Evolutionary conservation across 2,113 vertebrate genomes (phyloP), one percentile per base, ranked within the genome.

Genomic region (Petromus typicus): DNA sequence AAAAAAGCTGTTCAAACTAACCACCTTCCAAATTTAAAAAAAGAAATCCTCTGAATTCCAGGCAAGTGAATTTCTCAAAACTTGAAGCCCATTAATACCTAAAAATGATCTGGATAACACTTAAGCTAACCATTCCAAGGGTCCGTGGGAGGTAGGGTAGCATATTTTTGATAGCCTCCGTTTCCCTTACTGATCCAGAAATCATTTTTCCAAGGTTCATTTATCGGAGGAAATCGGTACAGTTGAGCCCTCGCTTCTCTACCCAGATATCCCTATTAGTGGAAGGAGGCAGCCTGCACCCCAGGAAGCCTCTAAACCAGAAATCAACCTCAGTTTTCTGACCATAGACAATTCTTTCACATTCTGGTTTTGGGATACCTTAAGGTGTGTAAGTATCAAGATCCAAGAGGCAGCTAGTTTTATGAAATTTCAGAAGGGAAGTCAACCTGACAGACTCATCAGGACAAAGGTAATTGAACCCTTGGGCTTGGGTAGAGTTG

Each of bases 51-150:
- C 40, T 23, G 23, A 80, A 86, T 83, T 83, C 17, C 32, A 93
- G 40, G 82, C 59, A 78, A 67, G 54, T 89, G 23, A 93, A 69
- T 89, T 80, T 93, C 93, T 84, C 45, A 48, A 75, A 89, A 32
- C n/a, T 78, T 23, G 30, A 95, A 96, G 48, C 23, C 2, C 63
- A 63, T 82, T 7, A 0, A 7, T 71, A 25, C 67, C 32, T 69
- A 67, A 69, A 76, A 95, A 76, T 45, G 64, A 54, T 34, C 23
- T 20, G 91, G 78, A 56, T 67, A 54, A 66, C 80, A 43, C 34
- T 75, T 37, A 89, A 20, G 25, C 93, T 86, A 78, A 71, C 32
- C 32, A 57, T 84, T 83, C 27, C 45, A 23, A 25, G 17, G 25
- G 67, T 64, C 71, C 67, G 3, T 63, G 83, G 32, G 86, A 63